Conservation (phyloP, 2,113 vertebrate species). For the Microtus oregoni region DNA sequence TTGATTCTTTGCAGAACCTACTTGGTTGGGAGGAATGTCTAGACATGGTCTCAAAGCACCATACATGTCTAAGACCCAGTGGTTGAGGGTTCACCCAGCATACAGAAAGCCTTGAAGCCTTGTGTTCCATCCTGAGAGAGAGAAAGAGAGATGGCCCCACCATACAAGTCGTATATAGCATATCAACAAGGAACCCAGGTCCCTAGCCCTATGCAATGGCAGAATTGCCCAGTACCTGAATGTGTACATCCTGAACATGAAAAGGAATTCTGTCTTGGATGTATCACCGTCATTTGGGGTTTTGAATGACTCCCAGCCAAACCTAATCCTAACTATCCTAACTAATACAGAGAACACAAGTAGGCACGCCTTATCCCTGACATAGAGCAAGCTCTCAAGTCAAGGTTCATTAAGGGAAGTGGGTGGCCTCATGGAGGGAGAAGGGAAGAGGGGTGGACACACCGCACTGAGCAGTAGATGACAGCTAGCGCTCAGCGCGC, state of each 20-base stretch:
- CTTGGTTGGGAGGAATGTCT: not conserved
- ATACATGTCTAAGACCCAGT: not conserved
- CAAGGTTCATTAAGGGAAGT: not conserved
- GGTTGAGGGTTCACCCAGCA: not conserved
- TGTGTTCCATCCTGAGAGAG: not conserved
- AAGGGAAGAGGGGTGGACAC: not conserved
- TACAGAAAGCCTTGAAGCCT: not conserved
- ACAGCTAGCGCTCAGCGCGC: fast-evolving
- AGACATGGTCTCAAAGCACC: not conserved
- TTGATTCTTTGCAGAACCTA: not conserved
- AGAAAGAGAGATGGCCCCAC: not conserved
- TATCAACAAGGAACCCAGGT: not conserved
- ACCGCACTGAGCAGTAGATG: not conserved
- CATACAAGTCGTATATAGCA: not conserved
- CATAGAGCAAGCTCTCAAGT: not conserved
- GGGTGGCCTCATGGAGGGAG: not conserved
- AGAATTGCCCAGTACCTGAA: not conserved
- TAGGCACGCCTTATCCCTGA: not conserved
- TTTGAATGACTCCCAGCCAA: not conserved
- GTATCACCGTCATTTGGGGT: not conserved
- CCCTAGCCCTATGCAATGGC: too few species aligned
- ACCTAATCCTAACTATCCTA: slow-evolving; percentile 17
- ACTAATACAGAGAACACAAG: slow-evolving; percentile 29
- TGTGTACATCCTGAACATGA: not conserved
- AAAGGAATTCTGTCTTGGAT: not conserved